These are phyloP conservation scores for Acleris cristana DNA, from an alignment of 2,888 invertebrate genomes.

Conservation along the genomic window DNA sequence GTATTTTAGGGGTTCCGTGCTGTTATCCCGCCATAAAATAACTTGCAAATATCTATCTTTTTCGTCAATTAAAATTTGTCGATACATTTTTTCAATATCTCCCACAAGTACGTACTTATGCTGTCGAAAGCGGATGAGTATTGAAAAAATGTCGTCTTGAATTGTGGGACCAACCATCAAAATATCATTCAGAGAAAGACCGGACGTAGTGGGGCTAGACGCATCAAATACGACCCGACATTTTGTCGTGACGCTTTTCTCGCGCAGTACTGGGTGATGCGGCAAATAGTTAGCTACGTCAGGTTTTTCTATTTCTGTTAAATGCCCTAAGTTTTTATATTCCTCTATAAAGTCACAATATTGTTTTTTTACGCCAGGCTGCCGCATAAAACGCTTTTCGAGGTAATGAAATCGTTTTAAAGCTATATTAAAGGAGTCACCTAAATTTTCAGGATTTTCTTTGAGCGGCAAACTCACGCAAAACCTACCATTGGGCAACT, in stretches of 20 bases:
- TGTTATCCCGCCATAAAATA: slow-evolving; percentile 18
- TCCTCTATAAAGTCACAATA: slow-evolving; percentile 9
- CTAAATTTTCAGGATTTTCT: neutral
- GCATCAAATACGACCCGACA: slow-evolving; percentile 8
- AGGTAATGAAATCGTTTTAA: neutral
- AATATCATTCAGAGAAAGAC: slow-evolving; percentile 35
- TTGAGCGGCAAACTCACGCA: slow-evolving; percentile 16
- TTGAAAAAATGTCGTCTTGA: slow-evolving; percentile 36
- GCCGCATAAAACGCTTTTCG: neutral
- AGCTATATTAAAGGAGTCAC: neutral
- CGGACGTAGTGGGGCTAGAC: slow-evolving; percentile 15
- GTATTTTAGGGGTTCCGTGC: neutral
- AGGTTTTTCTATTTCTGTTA: slow-evolving; percentile 5
- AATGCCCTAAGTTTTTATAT: slow-evolving; percentile 7
- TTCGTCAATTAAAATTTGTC: slow-evolving; percentile 1
- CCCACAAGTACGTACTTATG: slow-evolving; percentile 26
- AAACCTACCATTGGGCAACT: neutral
- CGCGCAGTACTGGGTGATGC: slow-evolving; percentile 1
- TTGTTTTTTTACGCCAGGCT: slow-evolving; percentile 9
- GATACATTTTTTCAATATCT: slow-evolving; percentile 35
- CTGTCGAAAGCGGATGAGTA: slow-evolving; percentile 28
- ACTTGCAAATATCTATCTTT: slow-evolving; percentile 1
- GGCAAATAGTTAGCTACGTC: slow-evolving; percentile 1
- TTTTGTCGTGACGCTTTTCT: neutral
- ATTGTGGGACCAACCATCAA: slow-evolving; percentile 28